These are phyloP conservation scores for Melanostigma gelatinosum DNA, from an alignment of 2,113 vertebrate genomes.

Conservation along the genomic window DNA sequence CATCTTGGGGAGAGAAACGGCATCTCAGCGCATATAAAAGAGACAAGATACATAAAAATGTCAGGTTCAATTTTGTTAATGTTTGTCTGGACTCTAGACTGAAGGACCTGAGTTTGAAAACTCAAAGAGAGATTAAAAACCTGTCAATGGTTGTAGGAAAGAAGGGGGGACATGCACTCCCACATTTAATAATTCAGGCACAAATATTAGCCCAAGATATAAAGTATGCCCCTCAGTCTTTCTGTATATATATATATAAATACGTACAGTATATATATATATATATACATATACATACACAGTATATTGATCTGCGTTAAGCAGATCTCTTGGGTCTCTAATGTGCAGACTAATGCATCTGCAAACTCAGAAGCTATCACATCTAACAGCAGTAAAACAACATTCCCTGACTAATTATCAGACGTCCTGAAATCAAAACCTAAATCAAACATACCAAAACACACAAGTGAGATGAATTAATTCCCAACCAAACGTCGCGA, in stretches of 20 bases:
- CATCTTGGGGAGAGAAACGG: not conserved
- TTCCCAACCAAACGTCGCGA: not conserved
- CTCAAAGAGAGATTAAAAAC: not conserved
- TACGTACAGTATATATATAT: constrained; percentile 36
- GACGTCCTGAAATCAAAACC: constrained; percentile 4
- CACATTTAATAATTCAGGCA: constrained; percentile 6
- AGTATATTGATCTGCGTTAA: constrained; percentile 40
- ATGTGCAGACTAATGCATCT: constrained; percentile 40
- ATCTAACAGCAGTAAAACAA: constrained; percentile 34
- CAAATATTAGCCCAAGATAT: constrained; percentile 2
- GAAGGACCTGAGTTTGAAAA: not conserved
- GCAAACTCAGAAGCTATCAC: constrained; percentile 43
- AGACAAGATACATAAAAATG: not conserved
- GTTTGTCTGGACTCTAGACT: not conserved
- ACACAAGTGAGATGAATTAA: constrained; percentile 8
- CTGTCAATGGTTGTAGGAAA: not conserved
- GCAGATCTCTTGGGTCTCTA: constrained; percentile 44
- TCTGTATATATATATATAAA: constrained; percentile 20
- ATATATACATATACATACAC: constrained; percentile 11
- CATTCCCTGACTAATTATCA: constrained; percentile 22
- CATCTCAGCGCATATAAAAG: not conserved
- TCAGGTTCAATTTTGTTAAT: too few relatives aligned
- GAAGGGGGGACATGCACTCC: not conserved
- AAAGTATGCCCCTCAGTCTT: not conserved
- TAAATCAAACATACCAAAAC: constrained; percentile 38